Base-by-base conservation (phyloP, 2,888 invertebrate species). In the Macrophya alboannulata region DNA sequence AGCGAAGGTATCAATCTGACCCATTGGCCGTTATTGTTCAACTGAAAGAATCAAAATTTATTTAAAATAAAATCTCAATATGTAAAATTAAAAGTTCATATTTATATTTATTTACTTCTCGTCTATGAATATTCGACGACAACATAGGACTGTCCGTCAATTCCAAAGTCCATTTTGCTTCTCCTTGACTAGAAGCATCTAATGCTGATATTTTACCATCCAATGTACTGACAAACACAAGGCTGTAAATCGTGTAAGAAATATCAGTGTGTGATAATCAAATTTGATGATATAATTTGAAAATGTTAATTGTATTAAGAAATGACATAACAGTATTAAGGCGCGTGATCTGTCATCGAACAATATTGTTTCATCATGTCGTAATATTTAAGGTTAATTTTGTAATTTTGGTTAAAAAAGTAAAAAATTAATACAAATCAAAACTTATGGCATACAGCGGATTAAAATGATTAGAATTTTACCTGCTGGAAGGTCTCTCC, bases 1-100 rank as follows among this genome's bases (percentile, higher is more conserved):
- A 99, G 94, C 0, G 99, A 98, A 1, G 99, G 99, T 90, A 99
- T 98, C 92, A 99, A 95, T 77, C 98, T 95, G 25, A 98, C 96
- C 96, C 96, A 97, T 92, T 98, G 97, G 1, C 98, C 98, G 92
- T 97, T 97, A 85, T 97, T 97, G 59, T 97, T 97, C 68, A 98
- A 94, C 97, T 97, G 91, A 74, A 94, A 31, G 3, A 92, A 87
- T 89, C 86, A 87, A 87, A 37, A 40, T 85, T 43, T 31, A 12
- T 59, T 31, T 15, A 17, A 86, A 8, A 9, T 8, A 79, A 45
- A n/a, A n/a, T 79, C 43, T 48, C 21, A n/a, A 62, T 6, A 62
- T 12, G n/a, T 15, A 85, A 68, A 37, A 17, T 83, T 77, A 82
- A 65, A 40, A 51, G 40, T 25, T 51, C 85, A 79, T 81, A 37